phyloP scores from a whole-genome alignment of 1,140 invertebrate genomes.

The Ceratina australensis region DNA sequence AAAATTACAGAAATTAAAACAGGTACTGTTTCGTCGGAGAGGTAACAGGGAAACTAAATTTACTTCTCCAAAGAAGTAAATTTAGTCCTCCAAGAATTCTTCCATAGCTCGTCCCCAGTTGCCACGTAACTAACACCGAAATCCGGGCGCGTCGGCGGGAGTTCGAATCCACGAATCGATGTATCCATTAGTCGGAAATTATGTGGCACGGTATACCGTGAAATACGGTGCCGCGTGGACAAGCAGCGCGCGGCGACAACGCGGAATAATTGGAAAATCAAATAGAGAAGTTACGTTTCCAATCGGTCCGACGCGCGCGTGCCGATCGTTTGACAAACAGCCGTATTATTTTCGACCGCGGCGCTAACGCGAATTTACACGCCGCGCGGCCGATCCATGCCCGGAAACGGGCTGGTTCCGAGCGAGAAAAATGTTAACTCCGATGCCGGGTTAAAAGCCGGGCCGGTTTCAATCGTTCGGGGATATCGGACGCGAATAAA shows the following conservation, averaged over 20 bases:
- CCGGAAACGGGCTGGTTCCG: too few species aligned
- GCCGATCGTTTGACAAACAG: conserved; percentile 27
- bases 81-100: too few species aligned
- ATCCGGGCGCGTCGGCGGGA: too few species aligned
- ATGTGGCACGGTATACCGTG: conserved; percentile 11
- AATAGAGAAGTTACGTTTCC: conserved; percentile 29
- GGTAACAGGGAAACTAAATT: too few species aligned
- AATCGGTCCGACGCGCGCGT: background rate
- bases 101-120: too few species aligned
- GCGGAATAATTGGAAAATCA: conserved; percentile 35
- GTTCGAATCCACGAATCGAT: conserved; percentile 8
- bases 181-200: conserved; percentile 10
- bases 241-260: background rate
- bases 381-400: too few species aligned
- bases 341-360: conserved; percentile 15
- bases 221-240: conserved; percentile 28
- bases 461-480: background rate
- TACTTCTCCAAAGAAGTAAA: too few species aligned
- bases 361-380: conserved; percentile 1
- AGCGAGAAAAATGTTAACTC: background rate
- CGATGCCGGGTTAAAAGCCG: background rate
- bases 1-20: too few species aligned
- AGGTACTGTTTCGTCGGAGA: too few species aligned
- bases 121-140: too few species aligned
- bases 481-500: conserved; percentile 28